A percentile compares a stretch with the other conserved stretches of the same genome.
phyloP scores from a whole-genome alignment of 2,797 vertebrate genomes.

The Smutsia gigantea region DNA sequence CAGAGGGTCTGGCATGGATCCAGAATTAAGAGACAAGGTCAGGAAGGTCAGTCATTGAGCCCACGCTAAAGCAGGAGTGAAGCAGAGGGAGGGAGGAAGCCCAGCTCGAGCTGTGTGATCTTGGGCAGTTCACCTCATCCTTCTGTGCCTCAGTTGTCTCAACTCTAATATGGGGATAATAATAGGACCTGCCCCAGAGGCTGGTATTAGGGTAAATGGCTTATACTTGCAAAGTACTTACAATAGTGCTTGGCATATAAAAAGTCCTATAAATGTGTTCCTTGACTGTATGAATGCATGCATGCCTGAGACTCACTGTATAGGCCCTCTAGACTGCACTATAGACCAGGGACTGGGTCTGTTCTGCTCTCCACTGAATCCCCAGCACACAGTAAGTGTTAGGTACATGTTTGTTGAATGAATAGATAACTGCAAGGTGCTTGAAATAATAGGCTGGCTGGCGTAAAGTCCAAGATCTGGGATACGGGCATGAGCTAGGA shows the following conservation, averaged over 20 bases:
- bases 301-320: not conserved
- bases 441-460: not conserved
- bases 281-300: not conserved
- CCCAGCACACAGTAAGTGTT: not conserved
- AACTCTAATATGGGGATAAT: not conserved
- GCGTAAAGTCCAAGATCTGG: not conserved
- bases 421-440: not conserved
- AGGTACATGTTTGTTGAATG: not conserved
- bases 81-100: no score
- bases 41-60: not conserved
- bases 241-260: not conserved
- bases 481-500: not conserved
- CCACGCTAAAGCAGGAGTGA: not conserved
- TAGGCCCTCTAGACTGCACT: not conserved
- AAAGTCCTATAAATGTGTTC: not conserved
- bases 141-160: slow-evolving; percentile 11
- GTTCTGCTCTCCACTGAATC: not conserved
- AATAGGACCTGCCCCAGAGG: no score
- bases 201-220: not conserved
- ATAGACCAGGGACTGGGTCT: not conserved
- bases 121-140: not conserved
- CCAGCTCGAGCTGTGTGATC: not conserved
- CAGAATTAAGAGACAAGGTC: not conserved
- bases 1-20: not conserved
- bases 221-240: not conserved